A percentile compares a stretch with the other conserved stretches of the same genome.
These are phyloP conservation scores for Antheraea assamensis DNA, from an alignment of 2,888 invertebrate species.

Conservation along the genomic window DNA sequence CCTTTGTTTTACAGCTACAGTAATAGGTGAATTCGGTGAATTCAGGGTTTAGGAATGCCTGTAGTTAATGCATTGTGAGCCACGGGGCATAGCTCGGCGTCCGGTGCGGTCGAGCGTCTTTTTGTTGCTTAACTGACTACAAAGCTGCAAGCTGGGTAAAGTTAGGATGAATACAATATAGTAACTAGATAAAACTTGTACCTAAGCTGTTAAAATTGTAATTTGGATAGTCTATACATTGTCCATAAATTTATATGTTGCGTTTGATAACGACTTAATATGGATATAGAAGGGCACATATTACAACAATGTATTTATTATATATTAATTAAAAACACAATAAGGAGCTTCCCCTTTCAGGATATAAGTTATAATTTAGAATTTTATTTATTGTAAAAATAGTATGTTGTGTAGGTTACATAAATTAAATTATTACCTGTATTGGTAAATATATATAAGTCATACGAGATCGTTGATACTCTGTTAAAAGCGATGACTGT, in stretches of 20 bases:
- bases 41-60: conserved; percentile 44
- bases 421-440: too few species aligned
- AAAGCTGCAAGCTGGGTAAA: conserved; percentile 16
- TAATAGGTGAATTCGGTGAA: conserved; percentile 62
- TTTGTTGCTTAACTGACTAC: conserved; percentile 19
- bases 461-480: not conserved
- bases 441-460: not conserved
- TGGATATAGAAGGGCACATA: not conserved
- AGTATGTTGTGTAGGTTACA: too few species aligned
- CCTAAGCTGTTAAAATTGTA: conserved; percentile 10
- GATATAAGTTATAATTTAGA: too few species aligned
- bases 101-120: conserved; percentile 13
- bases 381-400: too few species aligned
- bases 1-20: conserved; percentile 60
- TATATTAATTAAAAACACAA: not conserved
- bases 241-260: not conserved
- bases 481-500: not conserved
- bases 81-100: conserved; percentile 8
- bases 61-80: conserved; percentile 21
- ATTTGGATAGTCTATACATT: not conserved
- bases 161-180: conserved; percentile 18
- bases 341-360: too few species aligned
- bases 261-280: not conserved
- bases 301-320: not conserved
- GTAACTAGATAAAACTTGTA: not conserved